phyloP scores from a whole-genome alignment of 2,113 vertebrate genomes.

The Periophthalmodon schlosseri region DNA sequence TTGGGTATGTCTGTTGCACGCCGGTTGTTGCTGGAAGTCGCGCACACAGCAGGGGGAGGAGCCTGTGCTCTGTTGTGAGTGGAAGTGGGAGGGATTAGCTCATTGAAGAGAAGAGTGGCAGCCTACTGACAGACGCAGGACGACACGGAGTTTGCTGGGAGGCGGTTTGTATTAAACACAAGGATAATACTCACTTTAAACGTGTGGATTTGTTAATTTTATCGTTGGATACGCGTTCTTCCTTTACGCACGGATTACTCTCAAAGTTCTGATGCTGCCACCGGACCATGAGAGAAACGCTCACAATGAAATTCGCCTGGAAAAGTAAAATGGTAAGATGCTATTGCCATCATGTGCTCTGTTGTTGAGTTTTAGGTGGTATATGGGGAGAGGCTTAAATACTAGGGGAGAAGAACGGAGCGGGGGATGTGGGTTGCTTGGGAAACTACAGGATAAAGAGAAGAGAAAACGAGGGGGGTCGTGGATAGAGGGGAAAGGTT shows the following conservation, averaged over 20 bases:
- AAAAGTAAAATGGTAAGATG: constrained; percentile 92
- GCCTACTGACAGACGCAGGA: constrained; percentile 45
- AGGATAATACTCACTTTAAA: background rate
- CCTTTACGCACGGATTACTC: constrained; percentile 44
- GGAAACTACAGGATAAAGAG: constrained; percentile 57
- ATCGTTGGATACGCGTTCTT: constrained; percentile 16
- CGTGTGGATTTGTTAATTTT: background rate
- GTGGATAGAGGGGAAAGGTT: background rate
- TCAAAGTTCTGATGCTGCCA: constrained; percentile 73
- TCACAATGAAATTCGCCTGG: constrained; percentile 94
- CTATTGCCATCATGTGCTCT: constrained; percentile 30
- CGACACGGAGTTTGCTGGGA: constrained; percentile 29
- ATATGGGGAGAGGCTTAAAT: constrained; percentile 8
- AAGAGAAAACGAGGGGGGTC: constrained; percentile 10
- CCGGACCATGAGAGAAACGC: constrained; percentile 77
- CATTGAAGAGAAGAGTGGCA: constrained; percentile 59
- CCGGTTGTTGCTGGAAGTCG: constrained; percentile 33
- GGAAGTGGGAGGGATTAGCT: constrained; percentile 58
- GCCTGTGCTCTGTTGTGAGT: constrained; percentile 40
- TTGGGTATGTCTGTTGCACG: constrained; percentile 15
- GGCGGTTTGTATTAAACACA: constrained; percentile 8
- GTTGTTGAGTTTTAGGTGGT: constrained; percentile 55
- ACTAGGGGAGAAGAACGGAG: background rate
- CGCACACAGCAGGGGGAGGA: constrained; percentile 32
- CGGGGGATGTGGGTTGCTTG: constrained; percentile 27